Conservation (phyloP, 2,113 vertebrate genomes). For the Xiphophorus couchianus region DNA sequence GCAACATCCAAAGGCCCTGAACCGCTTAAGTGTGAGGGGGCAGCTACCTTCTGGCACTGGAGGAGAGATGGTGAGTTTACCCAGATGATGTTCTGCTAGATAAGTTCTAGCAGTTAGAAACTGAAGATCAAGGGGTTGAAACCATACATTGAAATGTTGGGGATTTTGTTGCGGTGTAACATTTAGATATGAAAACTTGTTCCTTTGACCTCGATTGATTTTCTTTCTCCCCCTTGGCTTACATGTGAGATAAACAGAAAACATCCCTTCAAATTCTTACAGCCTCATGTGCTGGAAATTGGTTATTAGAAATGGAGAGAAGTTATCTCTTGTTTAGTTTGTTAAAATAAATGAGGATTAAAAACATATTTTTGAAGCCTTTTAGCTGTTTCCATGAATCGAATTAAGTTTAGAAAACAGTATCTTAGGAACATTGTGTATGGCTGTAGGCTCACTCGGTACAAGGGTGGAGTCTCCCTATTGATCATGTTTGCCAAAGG, state of each 20-base stretch:
- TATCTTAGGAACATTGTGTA: background rate
- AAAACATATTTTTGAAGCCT: background rate
- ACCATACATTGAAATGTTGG: constrained; percentile 15
- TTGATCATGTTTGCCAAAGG: constrained; percentile 67
- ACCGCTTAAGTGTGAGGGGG: constrained; percentile 61
- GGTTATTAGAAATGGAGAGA: background rate
- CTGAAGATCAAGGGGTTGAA: background rate
- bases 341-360: background rate
- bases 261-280: background rate
- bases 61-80: constrained; percentile 71
- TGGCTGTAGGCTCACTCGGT: constrained; percentile 20
- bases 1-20: constrained; percentile 41
- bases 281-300: background rate
- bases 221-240: background rate
- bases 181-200: constrained; percentile 1
- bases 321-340: background rate
- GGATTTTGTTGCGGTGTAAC: constrained; percentile 13
- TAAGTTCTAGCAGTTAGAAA: background rate
- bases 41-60: constrained; percentile 35
- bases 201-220: constrained; percentile 28
- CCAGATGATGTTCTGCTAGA: background rate
- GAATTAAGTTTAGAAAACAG: background rate
- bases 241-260: constrained; percentile 9
- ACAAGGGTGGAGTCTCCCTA: constrained; percentile 55
- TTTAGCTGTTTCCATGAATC: background rate